Evolutionary conservation across 2,888 invertebrate genomes (phyloP), one percentile per base, ranked within the genome.

Genomic region (Falcaria lacertinaria): DNA sequence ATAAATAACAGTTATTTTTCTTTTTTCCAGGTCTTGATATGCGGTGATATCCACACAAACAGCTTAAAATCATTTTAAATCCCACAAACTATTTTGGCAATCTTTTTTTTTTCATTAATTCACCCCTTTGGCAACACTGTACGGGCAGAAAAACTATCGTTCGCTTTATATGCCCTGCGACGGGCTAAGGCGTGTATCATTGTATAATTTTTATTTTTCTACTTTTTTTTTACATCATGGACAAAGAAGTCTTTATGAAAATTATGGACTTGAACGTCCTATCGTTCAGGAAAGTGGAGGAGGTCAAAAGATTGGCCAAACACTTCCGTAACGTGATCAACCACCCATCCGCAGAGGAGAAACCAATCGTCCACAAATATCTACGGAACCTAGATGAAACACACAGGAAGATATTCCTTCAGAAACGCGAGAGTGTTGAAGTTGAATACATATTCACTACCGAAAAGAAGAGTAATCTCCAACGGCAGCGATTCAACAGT

Each of bases 401-500:
- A 41, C 87, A 88, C 57, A 70, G 68, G 33, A 73, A 60, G 28
- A 79, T 85, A 13, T 86, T 77, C 51, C 55, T 76, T 5, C 77
- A 76, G 47, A 78, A 74, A 47, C 74, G 87, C 2, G 89, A 89
- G 1, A 64, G 64, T 2, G 80, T 86, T 0, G 84, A 87, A 45
- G 89, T 89, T 0, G 89, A 89, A 50, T 89, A 87, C 48, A 87
- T 89, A 25, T 86, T 87, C 50, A 85, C 88, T 0, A 88, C 89
- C 2, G 89, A 87, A 48, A 89, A 88, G 55, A 88, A 87, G 37
- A 86, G 84, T 50, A 80, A 74, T 42, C 47, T 88, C 6, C 89
- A 89, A 17, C 50, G 89, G 15, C 89, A 89, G 51, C 66, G 89
- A 2, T 89, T 89, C 44, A 89, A 89, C 52, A 89, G 89, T 50